Conservation (phyloP, 1,140 invertebrate genomes). For the Thaumatotibia leucotreta region DNA sequence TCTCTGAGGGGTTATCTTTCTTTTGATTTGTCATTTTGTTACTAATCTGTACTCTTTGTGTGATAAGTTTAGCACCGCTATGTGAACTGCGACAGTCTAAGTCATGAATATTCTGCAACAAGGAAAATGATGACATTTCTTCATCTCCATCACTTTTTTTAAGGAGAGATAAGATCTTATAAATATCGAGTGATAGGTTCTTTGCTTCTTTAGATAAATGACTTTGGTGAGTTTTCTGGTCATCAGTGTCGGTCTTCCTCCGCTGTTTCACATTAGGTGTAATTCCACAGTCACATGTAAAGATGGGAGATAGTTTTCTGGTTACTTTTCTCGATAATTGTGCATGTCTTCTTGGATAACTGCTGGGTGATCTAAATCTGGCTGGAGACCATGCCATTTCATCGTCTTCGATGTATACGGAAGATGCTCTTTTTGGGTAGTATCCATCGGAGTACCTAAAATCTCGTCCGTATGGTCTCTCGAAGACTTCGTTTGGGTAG, state of each 20-base stretch:
- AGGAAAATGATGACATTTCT: neutral
- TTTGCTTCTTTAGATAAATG: neutral
- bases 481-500: neutral
- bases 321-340: neutral
- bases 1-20: neutral
- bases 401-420: neutral
- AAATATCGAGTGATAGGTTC: neutral
- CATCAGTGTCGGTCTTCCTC: neutral
- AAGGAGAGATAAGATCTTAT: neutral
- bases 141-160: neutral
- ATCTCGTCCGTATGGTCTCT: neutral
- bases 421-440: neutral
- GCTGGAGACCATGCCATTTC: neutral
- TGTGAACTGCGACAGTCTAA: neutral
- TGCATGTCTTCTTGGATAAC: neutral
- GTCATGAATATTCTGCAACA: neutral
- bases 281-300: neutral
- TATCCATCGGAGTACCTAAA: neutral
- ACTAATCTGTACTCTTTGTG: neutral
- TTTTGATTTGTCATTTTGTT: neutral
- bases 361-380: neutral
- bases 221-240: neutral
- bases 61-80: neutral
- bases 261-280: neutral
- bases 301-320: neutral